Conservation (phyloP, 1,140 invertebrate species). For the Pinna nobilis region DNA sequence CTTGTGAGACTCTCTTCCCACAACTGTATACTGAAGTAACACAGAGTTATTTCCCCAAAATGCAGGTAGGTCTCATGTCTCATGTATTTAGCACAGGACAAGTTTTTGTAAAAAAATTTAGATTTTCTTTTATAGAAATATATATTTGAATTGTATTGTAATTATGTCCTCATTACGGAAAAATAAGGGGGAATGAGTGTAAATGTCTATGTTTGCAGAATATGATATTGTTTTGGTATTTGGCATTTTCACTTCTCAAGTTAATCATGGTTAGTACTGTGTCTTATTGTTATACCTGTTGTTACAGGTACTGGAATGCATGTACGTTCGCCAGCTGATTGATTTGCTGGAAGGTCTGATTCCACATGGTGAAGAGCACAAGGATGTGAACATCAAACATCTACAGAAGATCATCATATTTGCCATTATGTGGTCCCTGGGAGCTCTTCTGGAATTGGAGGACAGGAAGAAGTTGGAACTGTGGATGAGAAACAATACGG, state of each 20-base stretch:
- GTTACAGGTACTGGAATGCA: constrained; percentile 75
- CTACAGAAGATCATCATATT: constrained; percentile 79
- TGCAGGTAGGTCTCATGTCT: too few species aligned
- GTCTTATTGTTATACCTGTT: too few species aligned
- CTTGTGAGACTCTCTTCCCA: constrained; percentile 88
- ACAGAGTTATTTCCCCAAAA: constrained; percentile 88
- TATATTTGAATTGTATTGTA: too few species aligned
- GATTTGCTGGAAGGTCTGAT: constrained; percentile 90
- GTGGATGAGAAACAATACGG: constrained; percentile 53
- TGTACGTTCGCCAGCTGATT: constrained; percentile 73
- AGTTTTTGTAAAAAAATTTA: too few species aligned
- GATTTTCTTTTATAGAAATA: too few species aligned
- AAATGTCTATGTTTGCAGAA: too few species aligned
- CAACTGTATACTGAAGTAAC: constrained; percentile 88
- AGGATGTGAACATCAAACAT: constrained; percentile 67
- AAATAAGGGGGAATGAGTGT: too few species aligned
- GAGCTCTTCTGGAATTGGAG: constrained; percentile 88
- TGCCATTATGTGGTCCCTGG: constrained; percentile 91
- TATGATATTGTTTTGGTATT: too few species aligned
- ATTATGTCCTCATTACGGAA: too few species aligned
- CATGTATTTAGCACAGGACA: too few species aligned
- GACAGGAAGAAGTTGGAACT: constrained; percentile 83
- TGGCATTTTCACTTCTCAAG: too few species aligned
- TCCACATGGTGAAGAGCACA: constrained; percentile 77
- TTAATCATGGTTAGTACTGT: too few species aligned